A percentile compares a stretch with the other conserved stretches of the same genome.
Evolutionary conservation across 2,888 invertebrate species (phyloP).

Genomic region (Carabus problematicus): DNA sequence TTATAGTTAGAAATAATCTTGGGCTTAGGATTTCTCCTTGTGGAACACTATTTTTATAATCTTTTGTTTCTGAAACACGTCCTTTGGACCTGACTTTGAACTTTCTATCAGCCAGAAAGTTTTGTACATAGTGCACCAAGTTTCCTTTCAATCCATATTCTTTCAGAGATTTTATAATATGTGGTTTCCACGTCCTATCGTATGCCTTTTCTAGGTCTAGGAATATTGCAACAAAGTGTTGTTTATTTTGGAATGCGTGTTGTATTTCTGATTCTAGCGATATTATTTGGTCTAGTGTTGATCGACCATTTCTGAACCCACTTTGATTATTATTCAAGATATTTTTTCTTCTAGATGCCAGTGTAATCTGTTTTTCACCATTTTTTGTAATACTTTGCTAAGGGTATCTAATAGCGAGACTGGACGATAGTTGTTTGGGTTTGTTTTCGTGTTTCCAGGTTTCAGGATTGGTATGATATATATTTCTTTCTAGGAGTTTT

Average conservation of each 20-base stretch:
- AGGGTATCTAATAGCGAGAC: not conserved
- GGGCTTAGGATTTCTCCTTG: too few species aligned
- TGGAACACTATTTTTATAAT: too few species aligned
- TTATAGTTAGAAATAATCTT: too few species aligned
- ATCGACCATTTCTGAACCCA: slow-evolving; percentile 15
- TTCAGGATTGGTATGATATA: slow-evolving; percentile 6
- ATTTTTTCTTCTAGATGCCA: slow-evolving; percentile 7
- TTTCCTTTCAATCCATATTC: too few species aligned
- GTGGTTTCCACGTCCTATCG: slow-evolving; percentile 12
- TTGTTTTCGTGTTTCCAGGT: not conserved
- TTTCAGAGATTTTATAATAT: not conserved
- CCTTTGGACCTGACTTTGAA: slow-evolving; percentile 12
- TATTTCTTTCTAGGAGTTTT: not conserved
- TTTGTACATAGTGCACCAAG: slow-evolving; percentile 3
- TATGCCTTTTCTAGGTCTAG: not conserved
- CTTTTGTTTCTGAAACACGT: slow-evolving; percentile 3
- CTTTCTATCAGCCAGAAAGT: too few species aligned
- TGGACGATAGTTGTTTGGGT: not conserved
- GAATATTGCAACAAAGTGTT: slow-evolving; percentile 2
- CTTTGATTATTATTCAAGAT: slow-evolving; percentile 11
- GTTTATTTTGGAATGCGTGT: not conserved
- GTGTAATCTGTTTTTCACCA: not conserved
- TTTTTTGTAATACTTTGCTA: slow-evolving; percentile 10
- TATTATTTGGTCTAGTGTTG: slow-evolving; percentile 12
- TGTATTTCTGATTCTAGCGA: slow-evolving; percentile 7